These are phyloP conservation scores for Corydoras maculifer DNA, from an alignment of 2,113 vertebrate species.

Conservation along the genomic window DNA sequence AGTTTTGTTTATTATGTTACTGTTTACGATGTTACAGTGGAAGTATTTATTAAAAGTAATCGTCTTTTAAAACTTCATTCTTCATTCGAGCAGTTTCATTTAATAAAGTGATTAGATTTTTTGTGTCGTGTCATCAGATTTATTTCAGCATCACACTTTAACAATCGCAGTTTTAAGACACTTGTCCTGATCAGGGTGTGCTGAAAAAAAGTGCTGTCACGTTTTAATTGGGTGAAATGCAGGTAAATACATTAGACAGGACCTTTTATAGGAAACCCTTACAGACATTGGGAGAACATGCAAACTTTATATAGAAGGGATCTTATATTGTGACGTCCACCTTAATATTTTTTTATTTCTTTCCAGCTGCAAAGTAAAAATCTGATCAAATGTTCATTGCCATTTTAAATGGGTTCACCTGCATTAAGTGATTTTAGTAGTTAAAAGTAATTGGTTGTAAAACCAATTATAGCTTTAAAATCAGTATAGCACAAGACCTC, in stretches of 20 bases:
- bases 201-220: no score
- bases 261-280: no score
- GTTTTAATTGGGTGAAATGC: no score
- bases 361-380: background rate
- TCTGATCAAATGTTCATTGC: no score
- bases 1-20: conserved; percentile 72
- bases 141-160: background rate
- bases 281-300: no score
- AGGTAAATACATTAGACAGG: no score
- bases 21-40: conserved; percentile 71
- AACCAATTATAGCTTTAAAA: background rate
- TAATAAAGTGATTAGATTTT: conserved; percentile 79
- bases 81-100: conserved; percentile 76
- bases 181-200: no score
- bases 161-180: no score
- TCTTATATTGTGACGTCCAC: no score
- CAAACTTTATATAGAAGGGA: no score
- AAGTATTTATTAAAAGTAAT: conserved; percentile 73
- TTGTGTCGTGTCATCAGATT: conserved; percentile 2
- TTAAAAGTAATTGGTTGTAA: background rate
- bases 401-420: background rate
- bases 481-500: background rate
- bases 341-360: no score
- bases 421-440: no score
- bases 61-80: conserved; percentile 61